These are phyloP conservation scores for Villa cingulata DNA, from an alignment of 2,888 invertebrate genomes.

Conservation along the genomic window DNA sequence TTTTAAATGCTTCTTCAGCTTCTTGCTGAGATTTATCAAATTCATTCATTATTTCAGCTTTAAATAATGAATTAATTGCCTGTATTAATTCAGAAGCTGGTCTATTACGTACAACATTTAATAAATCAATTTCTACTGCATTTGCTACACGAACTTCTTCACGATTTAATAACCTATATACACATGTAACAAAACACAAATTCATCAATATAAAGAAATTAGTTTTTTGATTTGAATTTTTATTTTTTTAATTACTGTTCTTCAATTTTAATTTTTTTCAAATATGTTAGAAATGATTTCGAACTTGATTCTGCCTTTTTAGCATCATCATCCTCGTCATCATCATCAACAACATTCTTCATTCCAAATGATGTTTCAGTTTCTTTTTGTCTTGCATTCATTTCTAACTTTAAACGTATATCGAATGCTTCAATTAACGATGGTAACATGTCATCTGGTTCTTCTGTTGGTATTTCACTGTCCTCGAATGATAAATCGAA, in stretches of 20 bases:
- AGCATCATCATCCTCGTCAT: background rate
- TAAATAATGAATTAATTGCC: constrained; percentile 9
- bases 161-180: background rate
- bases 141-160: constrained; percentile 11
- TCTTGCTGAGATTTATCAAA: constrained; percentile 11
- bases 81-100: constrained; percentile 5
- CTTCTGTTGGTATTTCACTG: background rate
- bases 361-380: no score
- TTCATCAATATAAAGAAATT: no score
- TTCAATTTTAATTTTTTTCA: background rate
- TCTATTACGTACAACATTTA: constrained; percentile 5
- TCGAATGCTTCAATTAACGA: constrained; percentile 12
- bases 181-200: no score
- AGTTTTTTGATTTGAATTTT: no score
- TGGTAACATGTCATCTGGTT: constrained; percentile 2
- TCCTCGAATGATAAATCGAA: constrained; percentile 6
- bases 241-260: no score
- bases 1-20: constrained; percentile 11
- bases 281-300: no score
- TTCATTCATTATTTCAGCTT: constrained; percentile 11
- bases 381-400: constrained; percentile 3
- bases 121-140: constrained; percentile 8
- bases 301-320: no score
- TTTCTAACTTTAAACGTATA: constrained; percentile 3
- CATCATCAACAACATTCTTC: background rate